Conservation (phyloP, 1,140 invertebrate genomes). For the Whitmania pigra region DNA sequence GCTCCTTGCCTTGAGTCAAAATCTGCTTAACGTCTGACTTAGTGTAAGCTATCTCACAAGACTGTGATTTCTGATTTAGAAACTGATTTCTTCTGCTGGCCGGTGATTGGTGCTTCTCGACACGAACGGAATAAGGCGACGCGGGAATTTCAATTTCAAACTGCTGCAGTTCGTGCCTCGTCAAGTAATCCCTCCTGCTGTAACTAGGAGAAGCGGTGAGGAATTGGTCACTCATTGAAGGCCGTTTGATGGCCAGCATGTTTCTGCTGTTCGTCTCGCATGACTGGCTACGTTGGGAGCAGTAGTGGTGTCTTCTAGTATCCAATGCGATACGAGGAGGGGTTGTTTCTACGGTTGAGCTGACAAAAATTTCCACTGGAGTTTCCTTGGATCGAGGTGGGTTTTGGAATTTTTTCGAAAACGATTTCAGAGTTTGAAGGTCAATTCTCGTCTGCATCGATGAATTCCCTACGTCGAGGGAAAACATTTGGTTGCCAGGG, state of each 20-base stretch:
- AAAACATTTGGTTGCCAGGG: background rate
- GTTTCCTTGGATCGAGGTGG: background rate
- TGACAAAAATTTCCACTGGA: background rate
- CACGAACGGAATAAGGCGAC: background rate
- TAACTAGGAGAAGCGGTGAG: background rate
- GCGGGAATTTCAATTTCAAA: background rate
- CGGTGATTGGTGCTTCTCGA: background rate
- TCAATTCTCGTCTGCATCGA: background rate
- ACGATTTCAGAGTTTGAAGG: background rate
- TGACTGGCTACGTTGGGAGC: constrained; percentile 9
- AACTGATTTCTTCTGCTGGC: background rate
- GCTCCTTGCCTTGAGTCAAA: background rate
- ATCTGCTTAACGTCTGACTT: background rate
- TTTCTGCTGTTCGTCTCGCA: background rate
- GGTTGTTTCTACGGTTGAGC: background rate
- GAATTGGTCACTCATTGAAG: background rate
- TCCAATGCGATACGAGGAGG: background rate
- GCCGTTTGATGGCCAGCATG: background rate
- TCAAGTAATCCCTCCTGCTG: constrained; percentile 1
- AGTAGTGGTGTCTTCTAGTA: background rate
- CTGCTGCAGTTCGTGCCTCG: background rate
- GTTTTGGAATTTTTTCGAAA: background rate
- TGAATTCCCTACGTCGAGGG: background rate
- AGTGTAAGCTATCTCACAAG: background rate
- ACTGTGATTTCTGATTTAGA: background rate